phyloP scores from a whole-genome alignment of 2,113 vertebrate genomes.

The Hippolais icterina region DNA sequence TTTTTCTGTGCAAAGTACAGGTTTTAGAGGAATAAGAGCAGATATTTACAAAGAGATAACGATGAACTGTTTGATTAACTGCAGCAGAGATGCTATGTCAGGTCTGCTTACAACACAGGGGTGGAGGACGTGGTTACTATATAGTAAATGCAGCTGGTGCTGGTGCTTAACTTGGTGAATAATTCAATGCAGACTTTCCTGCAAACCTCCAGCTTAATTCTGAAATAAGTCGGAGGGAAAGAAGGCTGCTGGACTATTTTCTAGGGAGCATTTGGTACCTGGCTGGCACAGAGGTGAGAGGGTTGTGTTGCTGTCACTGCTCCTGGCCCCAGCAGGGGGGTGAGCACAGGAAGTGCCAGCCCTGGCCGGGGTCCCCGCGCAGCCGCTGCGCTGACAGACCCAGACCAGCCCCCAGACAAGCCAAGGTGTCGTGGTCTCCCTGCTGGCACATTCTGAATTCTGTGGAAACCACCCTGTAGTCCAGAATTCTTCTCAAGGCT shows the following conservation, averaged over 20 bases:
- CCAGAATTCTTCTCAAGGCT: neutral
- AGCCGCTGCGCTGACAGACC: fast-evolving
- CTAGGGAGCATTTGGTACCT: neutral
- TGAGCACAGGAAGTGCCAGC: neutral
- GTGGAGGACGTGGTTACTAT: neutral
- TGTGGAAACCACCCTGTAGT: neutral
- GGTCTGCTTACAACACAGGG: neutral
- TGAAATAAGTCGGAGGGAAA: neutral
- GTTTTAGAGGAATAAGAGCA: conserved; percentile 8
- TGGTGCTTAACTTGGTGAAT: neutral
- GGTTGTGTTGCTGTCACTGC: neutral
- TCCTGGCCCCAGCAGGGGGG: neutral
- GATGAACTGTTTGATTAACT: conserved; percentile 12
- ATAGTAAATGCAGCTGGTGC: neutral
- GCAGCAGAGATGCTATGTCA: conserved; percentile 2
- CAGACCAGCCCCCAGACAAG: neutral
- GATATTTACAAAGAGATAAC: neutral
- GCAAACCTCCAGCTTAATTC: conserved; percentile 18
- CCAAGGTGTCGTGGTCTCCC: neutral
- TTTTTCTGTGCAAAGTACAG: neutral
- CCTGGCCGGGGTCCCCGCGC: neutral
- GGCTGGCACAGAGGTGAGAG: neutral
- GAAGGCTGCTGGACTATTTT: neutral
- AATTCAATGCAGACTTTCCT: conserved; percentile 18
- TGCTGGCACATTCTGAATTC: neutral